Evolutionary conservation across 2,797 vertebrate species (phyloP), one percentile per base, ranked within the genome.

Genomic region (Aulostomus chinensis): DNA sequence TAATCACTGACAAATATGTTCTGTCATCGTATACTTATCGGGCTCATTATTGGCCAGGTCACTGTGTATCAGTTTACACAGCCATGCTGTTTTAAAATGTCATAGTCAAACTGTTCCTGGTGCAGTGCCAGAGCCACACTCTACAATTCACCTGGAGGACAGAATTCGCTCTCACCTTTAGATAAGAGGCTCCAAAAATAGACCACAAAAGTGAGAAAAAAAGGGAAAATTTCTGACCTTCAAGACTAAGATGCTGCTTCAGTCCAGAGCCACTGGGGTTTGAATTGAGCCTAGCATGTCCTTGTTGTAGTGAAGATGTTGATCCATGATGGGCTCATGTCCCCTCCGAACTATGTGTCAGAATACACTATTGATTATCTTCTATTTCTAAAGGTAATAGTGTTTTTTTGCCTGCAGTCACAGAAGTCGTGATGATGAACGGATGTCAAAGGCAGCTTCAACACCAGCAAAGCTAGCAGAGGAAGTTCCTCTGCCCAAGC

Each of bases 401-500:
- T 37, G 2, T 61, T 7, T 77, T 73, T 83, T 48, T 69, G 26
- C 85, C 37, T 76, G 5, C 39, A 96, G 96, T 84, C 94, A 93
- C 85, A 92, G 94, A 88, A 97, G 93, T 90, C 93, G 93, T 79
- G 96, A 98, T 25, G 96, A 98, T 5, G 96, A 99, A 45, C 91
- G 92, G 69, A 63, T 91, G 65, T 89, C 93, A 3, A 99, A 98
- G 73, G 86, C 91, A 0, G 92, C 93, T 68, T 90, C 93, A 9
- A 93, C 95, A 56, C 95, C 95, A 32, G 87, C 93, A 26, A 98
- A 96, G 87, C 92, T 91, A 15, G 31, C 75, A 1, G 96, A 98
- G 68, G 96, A 97, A 40, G 51, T 80, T 30, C 68, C 85, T 39
- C 60, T 90, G 50, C 84, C 92, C 64, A 96, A 95, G 89, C 78